Base-by-base conservation (phyloP, 2,888 invertebrate species). In the Ectobius pallidus region DNA sequence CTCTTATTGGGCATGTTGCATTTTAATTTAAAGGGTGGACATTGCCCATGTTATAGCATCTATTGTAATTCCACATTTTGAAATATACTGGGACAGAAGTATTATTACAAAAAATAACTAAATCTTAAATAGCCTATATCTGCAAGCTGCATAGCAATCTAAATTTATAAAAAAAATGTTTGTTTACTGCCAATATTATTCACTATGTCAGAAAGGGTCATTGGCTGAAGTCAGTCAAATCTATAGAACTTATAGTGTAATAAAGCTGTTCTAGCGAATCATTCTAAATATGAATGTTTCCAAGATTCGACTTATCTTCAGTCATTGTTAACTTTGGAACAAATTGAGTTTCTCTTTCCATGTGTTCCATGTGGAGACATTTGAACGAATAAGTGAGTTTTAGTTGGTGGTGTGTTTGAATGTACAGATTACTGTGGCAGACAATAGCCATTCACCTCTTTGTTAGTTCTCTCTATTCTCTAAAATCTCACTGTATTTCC, bases 371-470 rank as follows among this genome's bases (percentile, higher is more conserved):
- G 42, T 71, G 71, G 62, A 65, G 49, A 52, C 49, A 25, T 46
- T 71, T 49, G 65, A 39, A 62, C n/a, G 63, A 65, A 46, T 25
- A 65, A 46, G 65, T 63, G 63, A 63, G 22, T 63, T 63, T 63
- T 39, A 42, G 34, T 63, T 42, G 63, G 63, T 46, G 65, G 30
- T 63, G 71, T 71, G 71, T 71, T 65, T 71, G 71, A 55, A 71
- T 71, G 71, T 71, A 49, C 44, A 62, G 20, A 44, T 42, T 58
- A 70, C 46, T 70, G 69, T 73, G 71, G 58, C 61, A 73, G 69
- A 73, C 73, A 73, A 73, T 73, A 69, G 73, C 62, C 62, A 69
- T 72, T 68, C 61, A 61, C 46, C 62, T 69, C 39, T 63, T 42
- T 42, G 25, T 63, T 25, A 25, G 42, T 4, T 42, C 22, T 46